Evolutionary conservation across 2,888 invertebrate genomes (phyloP), one percentile per base, ranked within the genome.

Genomic region (Tachina fera): DNA sequence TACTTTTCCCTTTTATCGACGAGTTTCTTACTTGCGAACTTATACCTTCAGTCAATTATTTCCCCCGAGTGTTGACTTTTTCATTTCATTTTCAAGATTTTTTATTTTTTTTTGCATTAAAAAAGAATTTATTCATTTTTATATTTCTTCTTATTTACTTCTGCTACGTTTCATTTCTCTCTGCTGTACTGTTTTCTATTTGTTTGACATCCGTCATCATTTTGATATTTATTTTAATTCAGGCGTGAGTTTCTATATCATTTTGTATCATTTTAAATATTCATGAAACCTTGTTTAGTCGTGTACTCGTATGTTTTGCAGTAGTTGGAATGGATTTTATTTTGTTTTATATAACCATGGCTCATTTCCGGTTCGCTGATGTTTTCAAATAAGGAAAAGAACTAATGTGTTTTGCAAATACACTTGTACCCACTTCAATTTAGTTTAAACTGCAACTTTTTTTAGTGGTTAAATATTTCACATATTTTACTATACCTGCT

Each of bases 41-140:
- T 67, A 72, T 83, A 86, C 86, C 86, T 86, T 83, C 75, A 86
- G 58, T 86, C 86, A 86, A 86, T 86, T 86, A 86, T 86, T 86
- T 86, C 86, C 86, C 86, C 8, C 22, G 86, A 76, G 86, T 86
- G 79, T 81, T 86, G 82, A 86, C 74, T 83, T 82, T 85, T 85
- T 85, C 82, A 77, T 84, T 81, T 77, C 65, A 76, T 77, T 70
- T 79, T 63, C 13, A 49, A 49, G 39, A 41, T 71, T 79, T 70
- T 67, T 70, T 67, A 63, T 72, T 68, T 43, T 19, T 43, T 14
- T n/a, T 41, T 47, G 4, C 2, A 47, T 39, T 61, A 74, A 61
- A 63, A 77, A 41, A 22, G 58, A 51, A 68, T 53, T 56, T 78
- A 68, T 83, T 49, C 51, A 16, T 75, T 63, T 47, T 58, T 63